These are phyloP conservation scores for Alligator sinensis DNA, from an alignment of 2,113 vertebrate species.

Conservation along the genomic window DNA sequence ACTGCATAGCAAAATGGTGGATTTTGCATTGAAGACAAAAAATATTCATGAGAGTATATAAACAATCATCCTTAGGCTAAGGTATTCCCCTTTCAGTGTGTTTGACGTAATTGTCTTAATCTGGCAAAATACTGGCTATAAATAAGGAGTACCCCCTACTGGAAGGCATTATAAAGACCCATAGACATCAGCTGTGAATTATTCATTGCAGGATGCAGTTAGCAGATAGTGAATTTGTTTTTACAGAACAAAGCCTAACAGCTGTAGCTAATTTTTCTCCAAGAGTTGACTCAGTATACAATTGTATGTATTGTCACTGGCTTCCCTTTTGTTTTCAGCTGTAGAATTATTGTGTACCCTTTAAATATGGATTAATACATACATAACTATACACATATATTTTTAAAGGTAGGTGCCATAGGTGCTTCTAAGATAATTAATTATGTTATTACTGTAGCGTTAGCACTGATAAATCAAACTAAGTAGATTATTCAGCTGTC, in stretches of 20 bases:
- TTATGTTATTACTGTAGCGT: neutral
- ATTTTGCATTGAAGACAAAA: neutral
- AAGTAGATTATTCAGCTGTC: neutral
- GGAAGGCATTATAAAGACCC: neutral
- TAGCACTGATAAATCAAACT: neutral
- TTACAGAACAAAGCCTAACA: constrained; percentile 14
- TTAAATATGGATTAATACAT: neutral
- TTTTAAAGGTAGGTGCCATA: neutral
- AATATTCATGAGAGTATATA: neutral
- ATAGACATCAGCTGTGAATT: neutral
- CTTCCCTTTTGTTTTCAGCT: constrained; percentile 9
- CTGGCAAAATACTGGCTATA: constrained; percentile 21
- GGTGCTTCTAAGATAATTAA: neutral
- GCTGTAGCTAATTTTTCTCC: constrained; percentile 36
- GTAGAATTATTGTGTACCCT: neutral
- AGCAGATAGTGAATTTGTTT: constrained; percentile 29
- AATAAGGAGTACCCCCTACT: constrained; percentile 32
- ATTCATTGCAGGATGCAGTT: constrained; percentile 19
- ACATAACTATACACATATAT: neutral
- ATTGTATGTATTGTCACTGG: neutral
- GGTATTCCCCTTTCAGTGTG: neutral
- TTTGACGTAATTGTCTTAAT: neutral
- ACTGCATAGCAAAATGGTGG: neutral
- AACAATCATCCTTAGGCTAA: neutral
- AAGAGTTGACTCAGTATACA: constrained; percentile 20